A percentile compares a stretch with the other conserved stretches of the same genome.
These are phyloP conservation scores for Helobdella robusta DNA, from an alignment of 2,888 invertebrate genomes.

Conservation along the genomic window DNA sequence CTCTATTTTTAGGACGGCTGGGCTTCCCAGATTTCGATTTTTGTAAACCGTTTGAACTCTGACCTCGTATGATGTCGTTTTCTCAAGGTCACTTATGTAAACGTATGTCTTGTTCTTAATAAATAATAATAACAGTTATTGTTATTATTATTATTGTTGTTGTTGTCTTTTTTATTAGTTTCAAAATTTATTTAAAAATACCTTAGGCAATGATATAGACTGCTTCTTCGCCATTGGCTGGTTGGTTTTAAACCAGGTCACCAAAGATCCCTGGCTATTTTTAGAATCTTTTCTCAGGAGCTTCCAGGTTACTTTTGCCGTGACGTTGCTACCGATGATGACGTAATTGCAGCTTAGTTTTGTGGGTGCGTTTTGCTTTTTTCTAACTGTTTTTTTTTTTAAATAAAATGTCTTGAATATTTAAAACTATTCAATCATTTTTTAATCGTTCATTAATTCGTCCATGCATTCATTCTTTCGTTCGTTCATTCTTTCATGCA, in stretches of 20 bases:
- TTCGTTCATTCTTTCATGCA: no score
- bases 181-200: no score
- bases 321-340: slow-evolving; percentile 17
- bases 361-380: neutral
- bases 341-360: slow-evolving; percentile 12
- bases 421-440: neutral
- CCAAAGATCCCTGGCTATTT: slow-evolving; percentile 7
- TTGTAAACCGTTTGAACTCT: neutral
- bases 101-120: neutral
- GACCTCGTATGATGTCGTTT: slow-evolving; percentile 6
- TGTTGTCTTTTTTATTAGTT: no score
- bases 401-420: neutral
- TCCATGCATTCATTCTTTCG: neutral
- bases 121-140: neutral
- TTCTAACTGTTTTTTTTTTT: neutral
- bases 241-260: no score
- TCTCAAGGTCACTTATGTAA: neutral
- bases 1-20: neutral
- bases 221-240: no score
- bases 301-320: slow-evolving; percentile 14
- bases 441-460: no score
- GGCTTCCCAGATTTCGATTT: neutral
- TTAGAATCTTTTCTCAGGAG: no score
- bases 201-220: no score
- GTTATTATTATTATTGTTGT: slow-evolving; percentile 15